Conservation (phyloP, 1,140 invertebrate genomes). For the Apocrypta bakeri region DNA sequence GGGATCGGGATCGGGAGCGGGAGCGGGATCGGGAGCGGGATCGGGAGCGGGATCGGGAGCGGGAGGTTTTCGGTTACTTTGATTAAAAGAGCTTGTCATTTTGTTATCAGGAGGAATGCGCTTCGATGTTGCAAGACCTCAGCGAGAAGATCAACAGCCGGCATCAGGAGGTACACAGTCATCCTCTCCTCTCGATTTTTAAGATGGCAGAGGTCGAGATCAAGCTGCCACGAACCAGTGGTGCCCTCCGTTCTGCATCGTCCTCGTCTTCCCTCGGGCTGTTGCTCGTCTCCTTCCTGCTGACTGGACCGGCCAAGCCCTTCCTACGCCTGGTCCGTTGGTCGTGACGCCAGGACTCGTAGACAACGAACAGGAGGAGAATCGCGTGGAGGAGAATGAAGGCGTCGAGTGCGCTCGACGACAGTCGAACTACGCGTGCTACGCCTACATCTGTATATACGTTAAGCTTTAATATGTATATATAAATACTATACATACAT, state of each 20-base stretch:
- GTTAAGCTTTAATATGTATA: constrained; percentile 48
- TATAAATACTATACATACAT: constrained; percentile 30
- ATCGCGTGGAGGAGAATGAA: no score
- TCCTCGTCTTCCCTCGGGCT: constrained; percentile 54
- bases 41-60: no score
- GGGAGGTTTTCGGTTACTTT: no score
- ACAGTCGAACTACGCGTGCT: not conserved
- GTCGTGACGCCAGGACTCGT: constrained; percentile 59
- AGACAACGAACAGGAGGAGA: no score
- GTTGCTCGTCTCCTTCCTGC: constrained; percentile 47
- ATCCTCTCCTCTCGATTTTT: constrained; percentile 90
- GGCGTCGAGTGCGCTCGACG: not conserved
- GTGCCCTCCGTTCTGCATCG: constrained; percentile 51
- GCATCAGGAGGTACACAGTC: constrained; percentile 87
- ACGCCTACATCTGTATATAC: constrained; percentile 36
- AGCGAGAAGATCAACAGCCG: constrained; percentile 89
- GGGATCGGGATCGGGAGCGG: no score
- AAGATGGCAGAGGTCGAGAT: constrained; percentile 94
- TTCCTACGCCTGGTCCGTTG: constrained; percentile 42
- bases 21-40: no score
- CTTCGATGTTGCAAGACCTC: constrained; percentile 84
- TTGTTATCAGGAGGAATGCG: constrained; percentile 85
- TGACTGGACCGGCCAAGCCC: constrained; percentile 38
- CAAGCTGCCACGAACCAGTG: constrained; percentile 68
- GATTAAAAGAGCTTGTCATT: no score